phyloP scores from a whole-genome alignment of 2,888 invertebrate genomes.

The Oligia fasciuncula region DNA sequence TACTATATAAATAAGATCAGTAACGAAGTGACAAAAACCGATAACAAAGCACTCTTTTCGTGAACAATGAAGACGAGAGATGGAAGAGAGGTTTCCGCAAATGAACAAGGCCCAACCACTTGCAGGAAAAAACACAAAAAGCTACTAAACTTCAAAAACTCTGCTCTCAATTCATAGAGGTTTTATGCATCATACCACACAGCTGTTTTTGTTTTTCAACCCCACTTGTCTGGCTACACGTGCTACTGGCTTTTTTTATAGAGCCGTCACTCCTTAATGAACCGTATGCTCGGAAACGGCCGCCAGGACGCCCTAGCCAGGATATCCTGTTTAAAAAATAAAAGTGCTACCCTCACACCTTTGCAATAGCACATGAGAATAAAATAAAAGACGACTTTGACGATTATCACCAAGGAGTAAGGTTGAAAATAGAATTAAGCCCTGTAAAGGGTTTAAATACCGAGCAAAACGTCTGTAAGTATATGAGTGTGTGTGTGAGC shows the following conservation, averaged over 20 bases:
- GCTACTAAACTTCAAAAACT: constrained; percentile 42
- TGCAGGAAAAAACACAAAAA: constrained; percentile 37
- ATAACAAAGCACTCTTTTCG: constrained; percentile 18
- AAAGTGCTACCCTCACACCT: constrained; percentile 86
- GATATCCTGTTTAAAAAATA: constrained; percentile 89
- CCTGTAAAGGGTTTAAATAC: constrained; percentile 45
- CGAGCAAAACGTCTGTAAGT: constrained; percentile 25
- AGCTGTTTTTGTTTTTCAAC: constrained; percentile 70
- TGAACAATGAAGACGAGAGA: constrained; percentile 23
- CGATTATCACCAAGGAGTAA: constrained; percentile 42
- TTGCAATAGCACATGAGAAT: constrained; percentile 61
- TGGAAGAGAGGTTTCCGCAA: constrained; percentile 24
- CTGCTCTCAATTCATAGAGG: constrained; percentile 44
- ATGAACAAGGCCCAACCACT: constrained; percentile 36
- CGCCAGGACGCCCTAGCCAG: constrained; percentile 80
- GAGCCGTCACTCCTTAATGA: constrained; percentile 78
- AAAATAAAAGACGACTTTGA: constrained; percentile 53
- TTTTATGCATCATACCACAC: constrained; percentile 53
- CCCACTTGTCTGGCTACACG: constrained; percentile 81
- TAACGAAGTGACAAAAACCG: constrained; percentile 12
- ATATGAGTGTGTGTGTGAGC: constrained; percentile 33
- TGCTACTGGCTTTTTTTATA: constrained; percentile 81
- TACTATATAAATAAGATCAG: neutral
- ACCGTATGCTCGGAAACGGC: constrained; percentile 83
- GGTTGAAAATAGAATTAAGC: constrained; percentile 65